Evolutionary conservation across 2,888 invertebrate species (phyloP), one percentile per base, ranked within the genome.

Genomic region (Ormia ochracea): DNA sequence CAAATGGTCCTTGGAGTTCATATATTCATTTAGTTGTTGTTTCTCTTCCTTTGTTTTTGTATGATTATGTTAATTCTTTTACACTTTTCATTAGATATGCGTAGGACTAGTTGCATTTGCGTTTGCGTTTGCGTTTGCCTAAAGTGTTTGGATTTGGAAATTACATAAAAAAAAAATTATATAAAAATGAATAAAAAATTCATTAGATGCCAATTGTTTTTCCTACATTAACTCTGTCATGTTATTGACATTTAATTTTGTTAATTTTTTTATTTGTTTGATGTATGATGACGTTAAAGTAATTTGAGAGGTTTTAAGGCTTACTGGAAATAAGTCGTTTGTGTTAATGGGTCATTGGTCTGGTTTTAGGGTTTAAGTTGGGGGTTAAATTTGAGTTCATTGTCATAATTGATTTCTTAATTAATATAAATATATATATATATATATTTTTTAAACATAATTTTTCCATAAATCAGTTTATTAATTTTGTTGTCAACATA

Each of bases 31-130:
- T 65, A 12, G 43, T 33, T 43, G 14, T 9, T 61, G 9, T 28
- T 26, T 28, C 0, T 70, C 52, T 38, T 43, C 54, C 52, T 33
- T 10, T 50, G 7, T 14, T 50, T 58, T 69, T 75, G 52, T 74
- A 31, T 50, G 61, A 61, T 63, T 74, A 69, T 69, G 58, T 69
- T 79, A 74, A 65, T 50, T 59, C 28, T 14, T 56, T 33, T 38
- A n/a, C 14, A 10, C 17, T 33, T 48, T 63, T 19, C 54, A 28
- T 50, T 45, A 21, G 12, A n/a, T n/a, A n/a, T 26, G 31, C 21
- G 31, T 33, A 45, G 28, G 19, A 38, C 36, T 36, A 38, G 45
- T n/a, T 26, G 23, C 12, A 41, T 59, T 54, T 17, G 28, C 2
- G 33, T 65, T 23, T 61, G 33, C 17, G n/a, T n/a, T n/a, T n/a